A percentile compares a stretch with the other conserved stretches of the same genome.
Conservation (phyloP, 2,113 vertebrate genomes). For the Erpornis zantholeuca region DNA sequence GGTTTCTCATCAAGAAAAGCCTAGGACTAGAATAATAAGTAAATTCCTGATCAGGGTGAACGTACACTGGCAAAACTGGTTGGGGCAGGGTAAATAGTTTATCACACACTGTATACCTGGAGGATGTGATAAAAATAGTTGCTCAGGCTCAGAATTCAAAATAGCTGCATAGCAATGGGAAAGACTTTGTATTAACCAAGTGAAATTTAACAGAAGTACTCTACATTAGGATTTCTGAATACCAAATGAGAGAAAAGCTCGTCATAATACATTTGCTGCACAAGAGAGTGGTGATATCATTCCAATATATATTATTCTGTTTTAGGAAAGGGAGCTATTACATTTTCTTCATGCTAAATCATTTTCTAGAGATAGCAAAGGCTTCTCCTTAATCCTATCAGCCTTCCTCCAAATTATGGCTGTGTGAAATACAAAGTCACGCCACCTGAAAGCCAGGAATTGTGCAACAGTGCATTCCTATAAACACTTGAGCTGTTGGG, state of each 20-base stretch:
- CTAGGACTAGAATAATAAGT: background rate
- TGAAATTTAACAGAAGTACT: background rate
- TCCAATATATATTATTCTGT: background rate
- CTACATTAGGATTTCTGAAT: background rate
- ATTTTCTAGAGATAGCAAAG: background rate
- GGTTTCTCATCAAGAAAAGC: background rate
- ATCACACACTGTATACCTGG: background rate
- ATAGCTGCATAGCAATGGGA: background rate
- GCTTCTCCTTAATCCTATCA: constrained; percentile 3
- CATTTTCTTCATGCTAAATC: background rate
- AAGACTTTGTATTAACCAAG: background rate
- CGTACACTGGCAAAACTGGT: background rate
- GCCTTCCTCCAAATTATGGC: background rate
- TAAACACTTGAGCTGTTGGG: background rate
- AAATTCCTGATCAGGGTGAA: background rate
- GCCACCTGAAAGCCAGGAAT: background rate
- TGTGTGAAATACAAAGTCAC: background rate
- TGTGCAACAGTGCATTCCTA: background rate
- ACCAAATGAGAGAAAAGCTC: background rate
- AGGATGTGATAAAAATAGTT: background rate
- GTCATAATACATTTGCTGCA: background rate
- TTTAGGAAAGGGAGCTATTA: background rate
- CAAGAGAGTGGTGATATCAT: background rate
- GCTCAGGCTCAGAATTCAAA: background rate
- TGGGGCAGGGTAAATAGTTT: background rate